Evolutionary conservation across 1,140 invertebrate species (phyloP), one percentile per base, ranked within the genome.

Genomic region (Eubasilissa regina): DNA sequence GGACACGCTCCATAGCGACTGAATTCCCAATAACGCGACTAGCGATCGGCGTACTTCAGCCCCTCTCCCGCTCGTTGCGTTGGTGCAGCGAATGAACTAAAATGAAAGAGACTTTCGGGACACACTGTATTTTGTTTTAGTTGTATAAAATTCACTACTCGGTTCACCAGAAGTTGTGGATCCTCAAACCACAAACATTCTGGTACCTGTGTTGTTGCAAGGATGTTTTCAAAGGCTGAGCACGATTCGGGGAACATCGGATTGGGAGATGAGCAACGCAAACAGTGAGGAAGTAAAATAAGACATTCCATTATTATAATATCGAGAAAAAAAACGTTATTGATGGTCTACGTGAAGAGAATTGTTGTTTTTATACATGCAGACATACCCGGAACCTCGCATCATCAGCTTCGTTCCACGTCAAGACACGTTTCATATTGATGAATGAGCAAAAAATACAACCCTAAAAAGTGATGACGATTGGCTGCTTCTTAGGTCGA

Each of bases 401-500:
- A 0, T 58, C 55, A 58, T 15, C 17, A 58, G 55, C 15, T 58
- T 21, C 9, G 55, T 58, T 58, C 15, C 11, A 11, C 17, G 13
- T 58, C 55, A 8, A 43, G 60, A 25, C 60, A 64, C 60, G 60
- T 64, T 58, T 58, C 35, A 21, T 44, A 64, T 64, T 64, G 60
- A 64, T 64, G 25, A 44, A 64, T 64, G 19, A 35, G 25, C 25
- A 64, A 64, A 64, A 64, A 64, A 64, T 58, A 35, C 60, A 35
- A 64, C 60, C 60, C 60, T 64, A 64, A 64, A 64, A 64, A 64
- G 60, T 64, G 35, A 64, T 35, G 25, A 64, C 55, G 55, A 58
- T 58, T 58, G 55, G 21, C 21, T 58, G 55, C 55, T 15, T 58
- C 25, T 6, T 35, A 6, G 25, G 25, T 35, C 25, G 25, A 35